These are phyloP conservation scores for Clarias fuscus DNA, from an alignment of 2,797 vertebrate species.

Conservation along the genomic window DNA sequence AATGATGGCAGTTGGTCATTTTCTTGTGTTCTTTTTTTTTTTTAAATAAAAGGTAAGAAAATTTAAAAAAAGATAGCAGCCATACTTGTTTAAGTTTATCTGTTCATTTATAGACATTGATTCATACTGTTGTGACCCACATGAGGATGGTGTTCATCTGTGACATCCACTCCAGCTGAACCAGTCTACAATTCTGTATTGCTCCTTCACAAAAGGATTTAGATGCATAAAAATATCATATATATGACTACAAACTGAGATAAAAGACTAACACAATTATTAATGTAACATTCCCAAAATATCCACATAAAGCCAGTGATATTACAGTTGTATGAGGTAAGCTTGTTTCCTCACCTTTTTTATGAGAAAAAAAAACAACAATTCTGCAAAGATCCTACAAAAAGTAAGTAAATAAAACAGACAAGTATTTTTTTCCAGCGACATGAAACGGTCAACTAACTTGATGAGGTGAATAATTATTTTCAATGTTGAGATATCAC, in stretches of 20 bases:
- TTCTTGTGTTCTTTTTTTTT: constrained; percentile 50
- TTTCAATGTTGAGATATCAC: background rate
- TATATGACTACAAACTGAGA: constrained; percentile 27
- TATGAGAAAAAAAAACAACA: background rate
- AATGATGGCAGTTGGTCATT: constrained; percentile 9
- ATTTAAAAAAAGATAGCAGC: constrained; percentile 69
- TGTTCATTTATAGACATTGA: constrained; percentile 59
- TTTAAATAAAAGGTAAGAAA: constrained; percentile 40
- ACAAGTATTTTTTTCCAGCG: background rate
- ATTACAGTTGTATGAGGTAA: constrained; percentile 36
- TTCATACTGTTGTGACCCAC: constrained; percentile 26
- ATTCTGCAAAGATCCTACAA: background rate
- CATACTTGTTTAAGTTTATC: constrained; percentile 71
- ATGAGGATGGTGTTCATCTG: constrained; percentile 52
- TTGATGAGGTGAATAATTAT: constrained; percentile 5
- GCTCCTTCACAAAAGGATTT: constrained; percentile 73
- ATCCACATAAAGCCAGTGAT: constrained; percentile 55
- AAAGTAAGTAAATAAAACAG: background rate
- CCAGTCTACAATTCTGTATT: constrained; percentile 67
- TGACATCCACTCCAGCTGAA: constrained; percentile 41
- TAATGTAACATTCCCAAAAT: constrained; percentile 55
- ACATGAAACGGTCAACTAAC: constrained; percentile 12
- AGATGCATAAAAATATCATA: constrained; percentile 66
- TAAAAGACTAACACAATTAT: constrained; percentile 63
- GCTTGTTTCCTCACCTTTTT: constrained; percentile 12